Evolutionary conservation across 1,140 invertebrate genomes (phyloP), one percentile per base, ranked within the genome.

Genomic region (Trichomalopsis sarcophagae): DNA sequence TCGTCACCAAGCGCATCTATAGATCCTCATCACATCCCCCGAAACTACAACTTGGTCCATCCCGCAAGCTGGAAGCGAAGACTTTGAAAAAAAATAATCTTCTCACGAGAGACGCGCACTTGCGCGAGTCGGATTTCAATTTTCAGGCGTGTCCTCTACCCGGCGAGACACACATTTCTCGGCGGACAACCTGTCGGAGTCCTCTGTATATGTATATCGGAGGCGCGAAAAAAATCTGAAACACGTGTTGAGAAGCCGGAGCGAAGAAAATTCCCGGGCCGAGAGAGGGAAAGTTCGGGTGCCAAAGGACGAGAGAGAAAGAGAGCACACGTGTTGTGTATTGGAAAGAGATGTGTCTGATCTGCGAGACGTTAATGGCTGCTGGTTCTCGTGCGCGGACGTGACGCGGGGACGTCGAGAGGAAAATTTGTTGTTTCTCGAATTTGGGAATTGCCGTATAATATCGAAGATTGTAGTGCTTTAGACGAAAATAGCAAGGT

Each of bases 51-150:
- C 40, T 55, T 14, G 13, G 50, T 55, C 50, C 50, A 55, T 55
- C 13, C 11, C 50, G 27, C 27, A 14, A 55, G 13, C 13, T 14
- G 27, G 27, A 69, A 69, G 27, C 17, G 23, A 27, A 69, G 66
- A 27, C n/a, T 23, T 11, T 23, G 5, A 23, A 9, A 69, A 69
- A 71, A 71, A 71, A 30, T 5, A 71, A 33, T 30, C 11, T 71
- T 71, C 68, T 33, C 68, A 71, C 30, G 68, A 10, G 14, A 10
- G 23, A 11, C 68, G 27, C 68, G 30, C 68, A 71, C 27, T 33
- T 71, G 68, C 30, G 27, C 68, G 68, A 33, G 27, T 71, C 68
- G 68, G 14, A 71, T 71, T 71, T 71, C 68, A n/a, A 62, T 62
- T n/a, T 62, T 62, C 55, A 62, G 55, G 55, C 55, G 55, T 62